Base-by-base conservation (phyloP, 2,113 vertebrate genomes). In the Heterotis niloticus region DNA sequence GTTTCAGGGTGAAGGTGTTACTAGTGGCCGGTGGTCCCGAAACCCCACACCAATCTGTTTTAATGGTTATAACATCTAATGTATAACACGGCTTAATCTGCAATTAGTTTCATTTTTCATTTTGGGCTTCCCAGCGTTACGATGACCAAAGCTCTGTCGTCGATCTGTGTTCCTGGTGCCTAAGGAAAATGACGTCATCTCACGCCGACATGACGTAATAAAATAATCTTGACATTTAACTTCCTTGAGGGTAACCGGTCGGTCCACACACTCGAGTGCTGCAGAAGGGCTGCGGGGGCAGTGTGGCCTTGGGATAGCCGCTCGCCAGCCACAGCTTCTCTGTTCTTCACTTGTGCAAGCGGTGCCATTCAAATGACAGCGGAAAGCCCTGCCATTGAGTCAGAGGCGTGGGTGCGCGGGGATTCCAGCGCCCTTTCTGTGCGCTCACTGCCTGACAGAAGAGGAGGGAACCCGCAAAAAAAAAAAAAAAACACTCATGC, bases 371-470 rank as follows among this genome's bases (percentile, higher is more conserved):
- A 91, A 91, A 89, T 85, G 23, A 26, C 56, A 80, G 79, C 88
- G 92, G 91, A 92, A 93, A 91, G 77, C 90, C 92, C 91, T 93
- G 88, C 87, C 89, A 88, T 59, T 90, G 89, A 91, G 84, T 92
- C 91, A 92, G 81, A 64, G 79, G 86, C 78, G 90, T 89, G 81
- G 89, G 89, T 80, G 85, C 34, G 81, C 29, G 92, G 92, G 92
- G 91, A 93, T 92, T 93, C 92, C 92, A 77, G 81, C 64, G 66
- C 86, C 84, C 84, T 78, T 78, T 77, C 54, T 12, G 26, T 52
- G 24, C 56, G 5, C 81, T 85, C 74, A 79, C 70, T 86, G 51
- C 0, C 79, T 64, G 52, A 12, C 69, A 66, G 13, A 20, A 52
- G 59, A 71, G 64, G 76, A 67, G 54, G 59, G 54, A 67, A 62